Percentiles rank a stretch among this genome's conserved stretches.
These are phyloP conservation scores for human DNA, from an alignment of 2,113 vertebrate genomes.

Conservation along the genomic window DNA sequence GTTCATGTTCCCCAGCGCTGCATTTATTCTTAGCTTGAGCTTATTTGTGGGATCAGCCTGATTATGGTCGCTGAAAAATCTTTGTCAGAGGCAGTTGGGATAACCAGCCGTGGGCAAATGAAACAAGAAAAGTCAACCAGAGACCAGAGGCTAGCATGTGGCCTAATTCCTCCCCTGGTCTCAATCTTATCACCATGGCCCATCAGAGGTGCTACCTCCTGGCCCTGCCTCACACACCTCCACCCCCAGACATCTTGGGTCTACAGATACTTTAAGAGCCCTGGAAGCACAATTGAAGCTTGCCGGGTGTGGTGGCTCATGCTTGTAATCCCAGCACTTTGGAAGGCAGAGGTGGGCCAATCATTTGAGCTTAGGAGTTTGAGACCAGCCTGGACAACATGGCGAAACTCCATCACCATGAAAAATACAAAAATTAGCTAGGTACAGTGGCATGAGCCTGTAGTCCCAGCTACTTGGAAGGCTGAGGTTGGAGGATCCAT, in stretches of 20 bases:
- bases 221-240: background rate
- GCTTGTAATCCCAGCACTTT: background rate
- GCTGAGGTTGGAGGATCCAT: background rate
- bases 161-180: background rate
- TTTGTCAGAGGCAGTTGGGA: background rate
- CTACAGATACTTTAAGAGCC: background rate
- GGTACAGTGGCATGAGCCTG: background rate
- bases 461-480: background rate
- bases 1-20: background rate
- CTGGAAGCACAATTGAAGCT: background rate
- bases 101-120: background rate
- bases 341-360: background rate
- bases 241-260: background rate
- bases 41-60: background rate
- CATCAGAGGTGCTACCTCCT: background rate
- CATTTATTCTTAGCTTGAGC: conserved; percentile 37
- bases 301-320: background rate
- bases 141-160: background rate
- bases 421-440: background rate
- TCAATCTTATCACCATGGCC: background rate
- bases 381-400: background rate
- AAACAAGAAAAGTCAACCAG: background rate
- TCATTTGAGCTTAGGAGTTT: background rate
- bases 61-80: background rate
- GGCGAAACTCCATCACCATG: background rate